Percentiles rank a stretch among this genome's conserved stretches.
These are phyloP conservation scores for Vidua macroura DNA, from an alignment of 2,113 vertebrate species.

Conservation along the genomic window DNA sequence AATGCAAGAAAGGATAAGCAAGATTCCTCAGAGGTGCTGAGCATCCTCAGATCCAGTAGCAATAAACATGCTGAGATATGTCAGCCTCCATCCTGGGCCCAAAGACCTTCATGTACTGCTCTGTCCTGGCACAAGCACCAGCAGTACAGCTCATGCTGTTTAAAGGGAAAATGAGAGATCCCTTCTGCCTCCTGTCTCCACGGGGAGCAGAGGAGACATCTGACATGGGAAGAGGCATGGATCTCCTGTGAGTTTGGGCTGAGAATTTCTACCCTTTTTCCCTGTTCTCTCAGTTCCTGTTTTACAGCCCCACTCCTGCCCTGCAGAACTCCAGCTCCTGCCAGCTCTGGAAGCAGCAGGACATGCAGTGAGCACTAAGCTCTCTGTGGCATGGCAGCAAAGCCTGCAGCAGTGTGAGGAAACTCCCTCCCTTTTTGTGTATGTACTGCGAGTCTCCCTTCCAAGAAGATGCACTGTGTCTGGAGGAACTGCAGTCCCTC, in stretches of 20 bases:
- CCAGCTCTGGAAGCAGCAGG: not conserved
- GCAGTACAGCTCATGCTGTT: not conserved
- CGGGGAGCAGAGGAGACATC: not conserved
- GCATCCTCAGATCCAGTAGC: not conserved
- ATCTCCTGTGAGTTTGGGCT: not conserved
- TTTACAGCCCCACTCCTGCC: not conserved
- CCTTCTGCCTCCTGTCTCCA: not conserved
- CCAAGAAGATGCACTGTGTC: not conserved
- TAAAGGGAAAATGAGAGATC: not conserved
- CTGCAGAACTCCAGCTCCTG: not conserved
- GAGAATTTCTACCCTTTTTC: not conserved
- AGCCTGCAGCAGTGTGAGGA: not conserved
- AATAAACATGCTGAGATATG: not conserved
- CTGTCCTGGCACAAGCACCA: not conserved
- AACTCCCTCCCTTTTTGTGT: not conserved
- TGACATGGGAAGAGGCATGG: not conserved
- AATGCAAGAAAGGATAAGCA: not conserved
- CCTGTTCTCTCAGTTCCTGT: not conserved
- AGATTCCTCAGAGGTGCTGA: not conserved
- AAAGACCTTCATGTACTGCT: rapidly evolving
- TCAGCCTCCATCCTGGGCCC: not conserved
- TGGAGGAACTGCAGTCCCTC: not conserved
- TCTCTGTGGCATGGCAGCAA: not conserved
- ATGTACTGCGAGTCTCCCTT: not conserved
- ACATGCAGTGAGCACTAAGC: not conserved